Conservation (phyloP, 2,797 vertebrate genomes). For the Acrossocheilus wenchowensis region DNA sequence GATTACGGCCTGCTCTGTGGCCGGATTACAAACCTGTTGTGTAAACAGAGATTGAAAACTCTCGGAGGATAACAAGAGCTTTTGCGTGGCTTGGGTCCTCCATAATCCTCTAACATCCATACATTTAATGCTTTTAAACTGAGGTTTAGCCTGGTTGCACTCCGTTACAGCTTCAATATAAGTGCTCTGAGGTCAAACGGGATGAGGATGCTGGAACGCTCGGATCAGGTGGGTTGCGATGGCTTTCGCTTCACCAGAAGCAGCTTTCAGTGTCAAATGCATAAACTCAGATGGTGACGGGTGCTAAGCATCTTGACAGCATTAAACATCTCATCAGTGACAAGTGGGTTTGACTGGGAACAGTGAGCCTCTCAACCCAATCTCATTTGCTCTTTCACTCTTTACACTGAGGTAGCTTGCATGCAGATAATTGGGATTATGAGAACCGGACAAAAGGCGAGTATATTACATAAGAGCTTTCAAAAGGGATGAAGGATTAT, state of each 20-base stretch:
- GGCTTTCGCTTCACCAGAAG: conserved; percentile 43
- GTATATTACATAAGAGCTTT: conserved; percentile 12
- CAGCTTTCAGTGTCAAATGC: conserved; percentile 29
- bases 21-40: conserved; percentile 63
- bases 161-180: not conserved
- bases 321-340: conserved; percentile 49
- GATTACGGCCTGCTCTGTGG: conserved; percentile 59
- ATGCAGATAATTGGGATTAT: conserved; percentile 40
- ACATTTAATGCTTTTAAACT: conserved; percentile 56
- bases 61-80: conserved; percentile 59
- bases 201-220: conserved; percentile 11
- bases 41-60: conserved; percentile 65
- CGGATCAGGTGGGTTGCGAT: conserved; percentile 31
- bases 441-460: conserved; percentile 38
- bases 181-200: conserved; percentile 24
- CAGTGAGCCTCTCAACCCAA: conserved; percentile 52
- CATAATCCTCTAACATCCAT: conserved; percentile 63
- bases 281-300: conserved; percentile 21
- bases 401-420: conserved; percentile 41
- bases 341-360: conserved; percentile 25
- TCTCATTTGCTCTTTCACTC: conserved; percentile 62
- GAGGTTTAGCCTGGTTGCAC: conserved; percentile 38
- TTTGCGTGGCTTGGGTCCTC: conserved; percentile 43
- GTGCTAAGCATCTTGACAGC: conserved; percentile 34
- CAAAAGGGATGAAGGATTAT: conserved; percentile 2